Evolutionary conservation across 2,797 vertebrate species (phyloP).

Genomic region (Chelon labrosus): DNA sequence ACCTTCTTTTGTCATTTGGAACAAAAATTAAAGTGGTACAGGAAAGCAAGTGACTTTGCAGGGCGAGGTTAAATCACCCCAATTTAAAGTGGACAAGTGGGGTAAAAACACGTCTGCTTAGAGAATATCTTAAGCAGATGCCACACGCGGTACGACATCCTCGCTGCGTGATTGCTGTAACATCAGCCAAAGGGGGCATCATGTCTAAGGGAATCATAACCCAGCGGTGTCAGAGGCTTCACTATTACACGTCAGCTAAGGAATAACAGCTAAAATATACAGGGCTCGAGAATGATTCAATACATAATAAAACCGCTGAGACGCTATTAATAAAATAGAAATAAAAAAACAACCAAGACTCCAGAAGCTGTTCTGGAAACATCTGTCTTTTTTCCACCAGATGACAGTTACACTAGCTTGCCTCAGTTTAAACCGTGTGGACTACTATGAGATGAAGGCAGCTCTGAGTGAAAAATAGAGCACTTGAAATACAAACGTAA

Average conservation of each 20-base stretch:
- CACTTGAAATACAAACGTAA: slow-evolving; percentile 27
- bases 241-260: slow-evolving; percentile 4
- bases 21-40: slow-evolving; percentile 30
- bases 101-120: no score
- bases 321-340: neutral
- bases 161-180: neutral
- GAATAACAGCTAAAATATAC: neutral
- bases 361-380: neutral
- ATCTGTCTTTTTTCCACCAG: slow-evolving; percentile 11
- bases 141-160: neutral
- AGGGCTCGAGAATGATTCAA: slow-evolving; percentile 8
- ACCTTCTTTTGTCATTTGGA: slow-evolving; percentile 36
- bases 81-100: slow-evolving; percentile 15
- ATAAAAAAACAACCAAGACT: slow-evolving; percentile 3
- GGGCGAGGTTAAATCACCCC: slow-evolving; percentile 42
- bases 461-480: slow-evolving; percentile 13
- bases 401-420: slow-evolving; percentile 15
- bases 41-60: slow-evolving; percentile 34
- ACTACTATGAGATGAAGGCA: slow-evolving; percentile 34
- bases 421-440: slow-evolving; percentile 22
- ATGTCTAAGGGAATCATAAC: neutral
- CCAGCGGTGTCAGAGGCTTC: neutral
- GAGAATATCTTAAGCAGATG: neutral
- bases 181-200: neutral
- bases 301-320: neutral